These are phyloP conservation scores for Lepus americanus DNA, from an alignment of 2,113 vertebrate species.

Conservation along the genomic window DNA sequence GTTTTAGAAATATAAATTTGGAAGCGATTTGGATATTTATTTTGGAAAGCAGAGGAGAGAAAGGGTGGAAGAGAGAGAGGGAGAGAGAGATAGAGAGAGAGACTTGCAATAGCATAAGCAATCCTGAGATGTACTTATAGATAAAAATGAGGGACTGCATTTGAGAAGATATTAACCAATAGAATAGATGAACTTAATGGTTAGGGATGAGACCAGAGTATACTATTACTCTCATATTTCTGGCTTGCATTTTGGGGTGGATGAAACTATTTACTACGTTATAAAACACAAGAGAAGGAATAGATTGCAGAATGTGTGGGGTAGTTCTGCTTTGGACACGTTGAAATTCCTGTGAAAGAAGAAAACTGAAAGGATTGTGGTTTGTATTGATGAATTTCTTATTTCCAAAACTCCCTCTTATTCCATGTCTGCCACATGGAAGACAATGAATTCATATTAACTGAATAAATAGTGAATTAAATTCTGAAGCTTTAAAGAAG, in stretches of 20 bases:
- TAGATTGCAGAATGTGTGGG: neutral
- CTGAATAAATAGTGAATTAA: neutral
- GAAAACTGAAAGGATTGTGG: conserved; percentile 12
- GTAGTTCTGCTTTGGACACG: neutral
- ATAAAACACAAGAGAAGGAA: neutral
- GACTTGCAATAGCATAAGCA: neutral
- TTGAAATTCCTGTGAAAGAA: conserved; percentile 29
- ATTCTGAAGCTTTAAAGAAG: neutral
- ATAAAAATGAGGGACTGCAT: neutral
- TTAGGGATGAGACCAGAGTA: neutral
- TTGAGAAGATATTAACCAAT: neutral
- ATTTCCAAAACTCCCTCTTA: neutral
- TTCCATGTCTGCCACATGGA: neutral
- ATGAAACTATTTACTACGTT: neutral
- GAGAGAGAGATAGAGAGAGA: neutral
- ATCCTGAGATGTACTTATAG: neutral
- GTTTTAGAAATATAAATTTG: neutral
- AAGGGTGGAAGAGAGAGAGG: neutral
- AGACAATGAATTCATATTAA: neutral
- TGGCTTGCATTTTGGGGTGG: neutral
- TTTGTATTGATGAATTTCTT: neutral
- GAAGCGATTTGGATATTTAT: too few relatives aligned
- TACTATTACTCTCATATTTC: neutral
- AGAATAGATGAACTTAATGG: neutral
- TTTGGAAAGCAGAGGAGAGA: neutral